Conservation (phyloP, 2,113 vertebrate species). For the Ornithorhynchus anatinus region DNA sequence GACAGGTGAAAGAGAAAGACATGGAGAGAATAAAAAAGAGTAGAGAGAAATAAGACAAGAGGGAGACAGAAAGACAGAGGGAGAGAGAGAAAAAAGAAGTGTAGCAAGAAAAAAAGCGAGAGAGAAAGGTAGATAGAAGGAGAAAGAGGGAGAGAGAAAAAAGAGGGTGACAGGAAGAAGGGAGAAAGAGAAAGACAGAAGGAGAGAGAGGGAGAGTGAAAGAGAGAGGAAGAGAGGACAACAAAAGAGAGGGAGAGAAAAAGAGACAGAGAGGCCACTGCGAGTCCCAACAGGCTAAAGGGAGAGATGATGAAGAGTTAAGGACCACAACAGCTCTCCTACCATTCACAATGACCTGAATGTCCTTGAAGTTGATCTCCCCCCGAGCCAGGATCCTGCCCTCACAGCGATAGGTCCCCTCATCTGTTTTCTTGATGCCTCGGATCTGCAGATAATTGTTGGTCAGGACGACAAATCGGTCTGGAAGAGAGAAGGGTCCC, state of each 20-base stretch:
- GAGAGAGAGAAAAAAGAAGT: neutral
- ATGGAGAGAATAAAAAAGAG: neutral
- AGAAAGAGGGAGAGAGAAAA: neutral
- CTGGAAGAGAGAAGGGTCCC: constrained; percentile 65
- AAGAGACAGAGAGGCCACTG: no score
- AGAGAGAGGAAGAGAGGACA: no score
- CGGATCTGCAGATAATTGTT: constrained; percentile 98
- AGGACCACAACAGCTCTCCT: constrained; percentile 44
- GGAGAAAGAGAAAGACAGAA: neutral
- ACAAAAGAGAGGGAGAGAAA: no score
- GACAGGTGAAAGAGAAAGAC: neutral
- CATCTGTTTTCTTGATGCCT: constrained; percentile 94
- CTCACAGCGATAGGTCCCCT: constrained; percentile 92
- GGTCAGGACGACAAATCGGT: constrained; percentile 87
- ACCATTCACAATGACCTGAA: constrained; percentile 96
- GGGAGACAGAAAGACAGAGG: neutral
- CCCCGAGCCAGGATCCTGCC: constrained; percentile 91
- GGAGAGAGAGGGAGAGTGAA: neutral
- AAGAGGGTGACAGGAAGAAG: neutral
- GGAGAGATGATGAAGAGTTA: neutral
- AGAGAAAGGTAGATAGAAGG: no score
- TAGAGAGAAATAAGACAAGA: neutral
- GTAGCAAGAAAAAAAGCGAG: neutral
- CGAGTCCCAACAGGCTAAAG: no score
- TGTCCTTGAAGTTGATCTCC: constrained; percentile 94